phyloP scores from a whole-genome alignment of 2,797 vertebrate species.

The Orestias chungarensis region DNA sequence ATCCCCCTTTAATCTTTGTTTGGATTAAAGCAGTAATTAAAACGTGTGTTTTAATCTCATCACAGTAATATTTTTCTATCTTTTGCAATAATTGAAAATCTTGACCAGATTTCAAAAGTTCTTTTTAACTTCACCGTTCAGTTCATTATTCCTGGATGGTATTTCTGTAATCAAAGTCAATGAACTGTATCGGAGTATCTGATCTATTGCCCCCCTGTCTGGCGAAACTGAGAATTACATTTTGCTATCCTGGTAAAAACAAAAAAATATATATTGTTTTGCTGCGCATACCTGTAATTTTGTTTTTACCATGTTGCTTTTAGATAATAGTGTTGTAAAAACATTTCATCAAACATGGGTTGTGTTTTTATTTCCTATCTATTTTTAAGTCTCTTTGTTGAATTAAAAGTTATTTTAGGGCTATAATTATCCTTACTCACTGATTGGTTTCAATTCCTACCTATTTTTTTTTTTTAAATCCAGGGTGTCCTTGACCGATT shows the following conservation, averaged over 20 bases:
- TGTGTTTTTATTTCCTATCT: not conserved
- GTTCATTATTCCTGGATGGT: not conserved
- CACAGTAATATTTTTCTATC: not conserved
- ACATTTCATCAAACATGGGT: not conserved
- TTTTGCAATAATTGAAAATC: not conserved
- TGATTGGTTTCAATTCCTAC: not conserved
- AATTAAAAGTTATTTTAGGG: not conserved
- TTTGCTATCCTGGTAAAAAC: not conserved
- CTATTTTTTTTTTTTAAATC: not conserved
- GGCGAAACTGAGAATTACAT: slow-evolving; percentile 34
- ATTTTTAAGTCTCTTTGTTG: not conserved
- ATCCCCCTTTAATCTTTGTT: too few relatives aligned
- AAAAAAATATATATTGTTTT: too few relatives aligned
- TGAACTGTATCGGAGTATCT: slow-evolving; percentile 15
- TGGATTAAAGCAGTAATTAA: not conserved
- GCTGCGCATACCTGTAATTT: not conserved
- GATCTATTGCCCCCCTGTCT: slow-evolving; percentile 46
- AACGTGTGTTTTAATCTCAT: not conserved
- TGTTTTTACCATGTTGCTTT: not conserved
- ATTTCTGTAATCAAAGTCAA: not conserved
- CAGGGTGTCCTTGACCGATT: slow-evolving; percentile 96
- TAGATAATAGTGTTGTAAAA: not conserved
- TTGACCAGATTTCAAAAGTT: not conserved
- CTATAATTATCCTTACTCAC: not conserved
- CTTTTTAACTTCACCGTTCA: slow-evolving; percentile 15